Conservation (phyloP, 2,113 vertebrate species). For the Dasypus novemcinctus region DNA sequence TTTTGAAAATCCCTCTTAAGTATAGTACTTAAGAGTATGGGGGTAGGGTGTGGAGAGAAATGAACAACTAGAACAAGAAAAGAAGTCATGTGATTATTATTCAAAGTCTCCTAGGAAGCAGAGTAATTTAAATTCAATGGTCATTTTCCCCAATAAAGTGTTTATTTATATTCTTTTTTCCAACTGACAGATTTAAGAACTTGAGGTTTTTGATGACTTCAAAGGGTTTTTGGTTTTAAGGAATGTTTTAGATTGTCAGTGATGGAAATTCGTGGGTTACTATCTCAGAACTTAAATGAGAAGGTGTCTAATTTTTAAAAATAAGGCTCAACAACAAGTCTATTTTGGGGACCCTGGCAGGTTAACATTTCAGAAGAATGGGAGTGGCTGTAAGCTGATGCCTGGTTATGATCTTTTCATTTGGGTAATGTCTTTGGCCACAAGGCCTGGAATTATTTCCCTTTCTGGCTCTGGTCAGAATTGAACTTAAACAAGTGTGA, state of each 20-base stretch:
- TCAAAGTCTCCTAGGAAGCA: neutral
- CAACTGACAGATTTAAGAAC: neutral
- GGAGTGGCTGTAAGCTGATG: constrained; percentile 77
- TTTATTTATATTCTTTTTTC: neutral
- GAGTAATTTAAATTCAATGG: neutral
- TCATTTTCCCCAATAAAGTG: neutral
- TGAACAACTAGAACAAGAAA: neutral
- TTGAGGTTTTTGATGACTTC: neutral
- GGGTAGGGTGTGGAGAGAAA: neutral
- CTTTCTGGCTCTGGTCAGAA: neutral
- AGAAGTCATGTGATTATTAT: neutral
- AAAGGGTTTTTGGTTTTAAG: constrained; percentile 40
- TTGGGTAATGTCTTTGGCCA: constrained; percentile 45
- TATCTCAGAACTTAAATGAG: constrained; percentile 1
- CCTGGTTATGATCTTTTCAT: constrained; percentile 60
- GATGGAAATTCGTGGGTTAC: neutral
- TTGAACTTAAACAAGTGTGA: constrained; percentile 20
- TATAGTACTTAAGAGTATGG: neutral
- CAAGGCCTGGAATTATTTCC: constrained; percentile 25
- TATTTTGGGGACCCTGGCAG: constrained; percentile 60
- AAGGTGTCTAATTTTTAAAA: constrained; percentile 51
- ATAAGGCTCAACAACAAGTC: constrained; percentile 21
- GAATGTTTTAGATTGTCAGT: neutral
- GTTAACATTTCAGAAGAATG: constrained; percentile 70
- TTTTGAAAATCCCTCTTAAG: neutral